Base-by-base conservation (phyloP, 2,797 vertebrate species). In the Smutsia gigantea region DNA sequence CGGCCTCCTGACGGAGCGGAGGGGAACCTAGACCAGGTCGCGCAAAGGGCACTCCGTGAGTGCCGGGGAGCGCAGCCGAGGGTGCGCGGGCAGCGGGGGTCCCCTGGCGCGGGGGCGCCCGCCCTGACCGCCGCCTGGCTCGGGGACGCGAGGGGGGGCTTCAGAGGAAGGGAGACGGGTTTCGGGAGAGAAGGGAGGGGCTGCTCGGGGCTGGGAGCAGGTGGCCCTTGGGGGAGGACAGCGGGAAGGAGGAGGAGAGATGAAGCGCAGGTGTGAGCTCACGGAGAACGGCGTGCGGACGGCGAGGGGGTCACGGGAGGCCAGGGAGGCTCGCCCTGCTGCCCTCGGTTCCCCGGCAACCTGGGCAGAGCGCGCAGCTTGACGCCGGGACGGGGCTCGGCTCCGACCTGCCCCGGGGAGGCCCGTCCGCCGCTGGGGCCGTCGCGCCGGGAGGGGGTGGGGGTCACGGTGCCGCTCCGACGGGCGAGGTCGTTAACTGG, bases 31-130 rank as follows among this genome's bases (percentile, higher is more conserved):
- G 85, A 81, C 17, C 82, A 31, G 88, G 92, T 88, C 71, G 46
- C 34, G 18, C 92, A 37, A 23, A 96, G 96, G 94, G 96, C 88
- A 12, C 37, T 63, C 49, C 90, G 66, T 4, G 66, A n/a, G 94
- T 1, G 29, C 81, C 23, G 0, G 61, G 19, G 71, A 31, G 72
- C 72, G 2, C 42, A 39, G 92, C 64, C 27, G 23, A 27, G 89
- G 93, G 95, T 39, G 34, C 0, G 90, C 25, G 72, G 25, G 39
- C 68, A 10, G 5, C 29, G 37, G 11, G 59, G 68, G 74, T 51
- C 25, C 4, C 11, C 0, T 2, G 37, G 77, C 4, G n/a, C 10
- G 3, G 34, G 75, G 79, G 78, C 37, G 46, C 46, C 46, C 9
- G 46, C 11, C 46, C 46, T 69, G 55, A 25, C 4, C n/a, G 31